Evolutionary conservation across 2,888 invertebrate genomes (phyloP).

Genomic region (Diaprepes abbreviatus): DNA sequence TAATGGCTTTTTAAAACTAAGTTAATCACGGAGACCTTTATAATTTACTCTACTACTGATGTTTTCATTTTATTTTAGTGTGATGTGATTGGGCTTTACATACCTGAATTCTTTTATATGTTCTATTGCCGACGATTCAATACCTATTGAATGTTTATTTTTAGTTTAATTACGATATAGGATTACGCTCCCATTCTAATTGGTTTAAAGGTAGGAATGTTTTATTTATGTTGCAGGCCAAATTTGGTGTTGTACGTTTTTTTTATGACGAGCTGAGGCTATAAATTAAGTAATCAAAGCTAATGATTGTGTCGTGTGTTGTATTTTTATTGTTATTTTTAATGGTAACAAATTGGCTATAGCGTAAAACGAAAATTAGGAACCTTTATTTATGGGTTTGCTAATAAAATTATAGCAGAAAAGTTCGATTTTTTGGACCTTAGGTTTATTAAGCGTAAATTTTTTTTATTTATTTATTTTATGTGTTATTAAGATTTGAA

Average conservation of each 20-base stretch:
- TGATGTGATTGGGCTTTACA: slow-evolving; percentile 3
- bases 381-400: too few species aligned
- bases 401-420: too few species aligned
- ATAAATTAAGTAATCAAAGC: too few species aligned
- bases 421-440: too few species aligned
- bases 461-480: too few species aligned
- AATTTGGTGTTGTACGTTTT: slow-evolving; percentile 20
- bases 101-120: slow-evolving; percentile 19
- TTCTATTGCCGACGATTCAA: slow-evolving; percentile 16
- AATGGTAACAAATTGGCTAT: background rate
- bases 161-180: slow-evolving; percentile 42
- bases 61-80: background rate
- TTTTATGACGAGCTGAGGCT: background rate
- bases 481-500: too few species aligned
- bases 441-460: too few species aligned
- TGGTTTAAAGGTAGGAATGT: slow-evolving; percentile 35
- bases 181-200: slow-evolving; percentile 40
- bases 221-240: slow-evolving; percentile 25
- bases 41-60: background rate
- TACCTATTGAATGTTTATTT: slow-evolving; percentile 38
- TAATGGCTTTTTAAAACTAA: too few species aligned
- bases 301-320: too few species aligned
- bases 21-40: too few species aligned
- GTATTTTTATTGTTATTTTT: background rate
- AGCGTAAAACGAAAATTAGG: too few species aligned